Evolutionary conservation across 2,797 vertebrate genomes (phyloP), one percentile per base, ranked within the genome.

Genomic region (Sylvilagus floridanus): DNA sequence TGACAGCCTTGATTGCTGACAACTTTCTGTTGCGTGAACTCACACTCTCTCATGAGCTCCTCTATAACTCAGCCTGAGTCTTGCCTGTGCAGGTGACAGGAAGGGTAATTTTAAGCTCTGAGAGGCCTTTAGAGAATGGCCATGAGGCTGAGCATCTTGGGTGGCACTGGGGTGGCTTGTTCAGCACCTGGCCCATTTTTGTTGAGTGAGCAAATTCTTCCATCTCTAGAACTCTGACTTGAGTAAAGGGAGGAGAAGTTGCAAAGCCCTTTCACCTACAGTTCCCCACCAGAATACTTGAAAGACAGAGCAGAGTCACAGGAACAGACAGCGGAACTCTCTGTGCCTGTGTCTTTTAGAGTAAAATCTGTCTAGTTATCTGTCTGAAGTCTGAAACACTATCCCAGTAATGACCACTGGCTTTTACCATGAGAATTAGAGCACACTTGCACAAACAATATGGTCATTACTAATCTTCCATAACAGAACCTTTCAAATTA

Each of bases 391-490:
- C 69, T 85, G 21, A 88, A 73, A 86, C 86, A 66, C 35, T 72
- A n/a, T 87, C 30, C 71, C 54, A 37, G 13, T 78, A 79, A 21
- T 86, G 47, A 13, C 47, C 42, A 62, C n/a, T 95, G 65, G 8
- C 52, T 90, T 97, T 89, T 86, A 47, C 50, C 32, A 78, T 52
- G n/a, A 92, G 68, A 76, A 84, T 3, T 35, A 5, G 93, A 87
- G 62, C 42, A 90, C 28, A 71, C 37, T 30, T 5, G 32, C 21
- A n/a, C 30, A 77, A 12, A 22, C n/a, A 82, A 62, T 83, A 30
- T 82, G 83, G 84, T 87, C 47, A 69, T 57, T 54, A 71, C 57
- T 14, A 28, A 76, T 92, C 54, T 47, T 84, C 28, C 35, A 10
- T 83, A 79, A 68, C 12, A 73, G 57, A 76, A 86, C 30, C n/a